A percentile compares a stretch with the other conserved stretches of the same genome.
Evolutionary conservation across 2,888 invertebrate species (phyloP).

Genomic region (Allophyes oxyacanthae): DNA sequence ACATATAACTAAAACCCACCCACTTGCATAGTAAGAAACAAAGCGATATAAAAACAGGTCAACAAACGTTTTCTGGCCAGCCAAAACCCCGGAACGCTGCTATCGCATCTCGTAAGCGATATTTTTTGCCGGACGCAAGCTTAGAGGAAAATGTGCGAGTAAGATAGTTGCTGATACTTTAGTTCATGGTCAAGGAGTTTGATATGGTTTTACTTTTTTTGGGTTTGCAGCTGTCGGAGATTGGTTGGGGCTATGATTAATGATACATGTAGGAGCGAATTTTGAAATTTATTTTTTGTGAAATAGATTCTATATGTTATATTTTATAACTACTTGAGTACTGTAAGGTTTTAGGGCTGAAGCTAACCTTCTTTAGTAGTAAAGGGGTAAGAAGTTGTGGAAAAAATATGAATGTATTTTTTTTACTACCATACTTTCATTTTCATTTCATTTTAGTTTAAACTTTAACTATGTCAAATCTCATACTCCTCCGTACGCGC

Average conservation of each 20-base stretch:
- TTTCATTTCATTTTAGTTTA: no score
- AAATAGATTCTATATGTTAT: no score
- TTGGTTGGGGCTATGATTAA: constrained; percentile 23
- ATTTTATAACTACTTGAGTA: no score
- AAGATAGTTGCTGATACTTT: constrained; percentile 37
- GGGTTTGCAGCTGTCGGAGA: constrained; percentile 13
- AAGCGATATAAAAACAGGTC: constrained; percentile 28
- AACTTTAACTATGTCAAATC: no score
- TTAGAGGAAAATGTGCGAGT: constrained; percentile 56
- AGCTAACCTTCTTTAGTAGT: no score
- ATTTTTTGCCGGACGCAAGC: constrained; percentile 60
- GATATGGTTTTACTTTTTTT: constrained; percentile 26
- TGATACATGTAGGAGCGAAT: neutral
- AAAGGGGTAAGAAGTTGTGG: no score
- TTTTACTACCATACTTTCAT: no score
- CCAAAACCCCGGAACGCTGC: constrained; percentile 7
- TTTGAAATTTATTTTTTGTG: no score
- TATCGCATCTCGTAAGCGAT: constrained; percentile 54
- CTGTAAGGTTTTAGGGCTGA: no score
- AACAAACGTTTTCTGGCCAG: constrained; percentile 28
- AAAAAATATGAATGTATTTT: no score
- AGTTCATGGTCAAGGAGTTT: constrained; percentile 24
- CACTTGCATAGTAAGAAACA: constrained; percentile 6
- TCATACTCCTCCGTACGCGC: no score
- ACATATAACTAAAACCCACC: neutral